Percentiles rank a stretch among this genome's conserved stretches.
Conservation (phyloP, 2,797 vertebrate species). For the Pelobates cultripes region DNA sequence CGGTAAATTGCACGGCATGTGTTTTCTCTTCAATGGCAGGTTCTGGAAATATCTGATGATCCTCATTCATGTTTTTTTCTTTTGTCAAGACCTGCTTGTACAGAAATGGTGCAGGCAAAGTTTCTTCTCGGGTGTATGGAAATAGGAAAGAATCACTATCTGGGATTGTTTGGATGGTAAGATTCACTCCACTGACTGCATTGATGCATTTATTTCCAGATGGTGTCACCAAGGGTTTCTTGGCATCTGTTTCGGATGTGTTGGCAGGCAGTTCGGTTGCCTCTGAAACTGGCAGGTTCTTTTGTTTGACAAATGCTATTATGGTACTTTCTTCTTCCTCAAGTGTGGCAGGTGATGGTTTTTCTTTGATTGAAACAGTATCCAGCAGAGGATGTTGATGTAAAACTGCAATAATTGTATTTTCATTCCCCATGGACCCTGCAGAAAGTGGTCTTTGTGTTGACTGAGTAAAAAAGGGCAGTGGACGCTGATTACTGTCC, state of each 20-base stretch:
- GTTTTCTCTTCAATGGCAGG: neutral
- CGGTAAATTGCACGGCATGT: conserved; percentile 14
- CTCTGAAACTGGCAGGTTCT: neutral
- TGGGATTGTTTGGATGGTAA: conserved; percentile 30
- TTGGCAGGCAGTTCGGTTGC: neutral
- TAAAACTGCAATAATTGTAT: conserved; percentile 42
- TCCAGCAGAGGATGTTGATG: conserved; percentile 35
- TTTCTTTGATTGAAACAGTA: conserved; percentile 15
- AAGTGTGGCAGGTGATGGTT: neutral
- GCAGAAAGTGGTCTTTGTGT: conserved; percentile 46
- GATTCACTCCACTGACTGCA: conserved; percentile 7
- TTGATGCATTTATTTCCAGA: neutral
- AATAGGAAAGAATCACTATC: conserved; percentile 23
- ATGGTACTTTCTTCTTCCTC: conserved; percentile 35
- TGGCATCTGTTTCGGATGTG: neutral
- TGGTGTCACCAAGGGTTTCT: neutral
- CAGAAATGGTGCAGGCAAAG: neutral
- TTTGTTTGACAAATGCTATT: conserved; percentile 42
- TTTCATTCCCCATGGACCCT: conserved; percentile 4
- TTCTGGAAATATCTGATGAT: neutral
- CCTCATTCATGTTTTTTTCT: neutral
- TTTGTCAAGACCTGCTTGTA: neutral
- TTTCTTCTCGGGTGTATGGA: conserved; percentile 4
- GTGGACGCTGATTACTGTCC: neutral
- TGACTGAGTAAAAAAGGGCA: conserved; percentile 10